Evolutionary conservation across 2,797 vertebrate species (phyloP).

Genomic region (Cryptoblepharus egeriae): DNA sequence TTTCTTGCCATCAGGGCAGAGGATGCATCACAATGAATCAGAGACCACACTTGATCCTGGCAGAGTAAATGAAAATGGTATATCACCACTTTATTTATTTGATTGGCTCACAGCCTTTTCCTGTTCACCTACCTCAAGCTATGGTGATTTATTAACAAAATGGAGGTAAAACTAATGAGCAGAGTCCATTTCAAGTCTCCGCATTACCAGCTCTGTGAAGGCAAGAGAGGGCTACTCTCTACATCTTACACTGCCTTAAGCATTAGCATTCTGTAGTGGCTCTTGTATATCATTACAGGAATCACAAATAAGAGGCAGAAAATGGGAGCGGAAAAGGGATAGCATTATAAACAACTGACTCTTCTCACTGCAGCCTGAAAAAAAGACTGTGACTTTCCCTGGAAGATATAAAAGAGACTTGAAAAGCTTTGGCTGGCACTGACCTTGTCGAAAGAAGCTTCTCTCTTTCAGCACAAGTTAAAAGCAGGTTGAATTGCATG

Average conservation of each 20-base stretch:
- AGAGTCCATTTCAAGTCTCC: constrained; percentile 15
- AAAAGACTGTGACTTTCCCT: constrained; percentile 31
- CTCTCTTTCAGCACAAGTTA: constrained; percentile 20
- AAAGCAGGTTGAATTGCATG: constrained; percentile 27
- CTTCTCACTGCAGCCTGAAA: constrained; percentile 24
- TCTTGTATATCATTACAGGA: constrained; percentile 24
- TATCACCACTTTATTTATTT: neutral
- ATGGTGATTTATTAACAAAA: neutral
- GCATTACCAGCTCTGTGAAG: neutral
- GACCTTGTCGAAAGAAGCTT: constrained; percentile 41
- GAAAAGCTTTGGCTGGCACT: constrained; percentile 45
- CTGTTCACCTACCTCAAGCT: neutral
- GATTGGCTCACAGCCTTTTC: neutral
- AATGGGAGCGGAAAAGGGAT: constrained; percentile 4
- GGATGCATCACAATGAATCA: constrained; percentile 17
- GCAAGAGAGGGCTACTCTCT: neutral
- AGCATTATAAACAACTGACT: constrained; percentile 32
- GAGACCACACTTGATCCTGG: constrained; percentile 11
- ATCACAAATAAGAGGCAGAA: constrained; percentile 32
- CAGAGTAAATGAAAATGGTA: constrained; percentile 21
- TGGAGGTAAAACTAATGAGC: constrained; percentile 4
- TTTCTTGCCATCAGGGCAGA: neutral
- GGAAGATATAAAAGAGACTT: constrained; percentile 31
- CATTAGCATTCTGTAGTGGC: constrained; percentile 20
- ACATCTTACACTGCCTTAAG: neutral